A percentile compares a stretch with the other conserved stretches of the same genome.
Conservation (phyloP, 2,888 invertebrate species). For the Horisme vitalbata region DNA sequence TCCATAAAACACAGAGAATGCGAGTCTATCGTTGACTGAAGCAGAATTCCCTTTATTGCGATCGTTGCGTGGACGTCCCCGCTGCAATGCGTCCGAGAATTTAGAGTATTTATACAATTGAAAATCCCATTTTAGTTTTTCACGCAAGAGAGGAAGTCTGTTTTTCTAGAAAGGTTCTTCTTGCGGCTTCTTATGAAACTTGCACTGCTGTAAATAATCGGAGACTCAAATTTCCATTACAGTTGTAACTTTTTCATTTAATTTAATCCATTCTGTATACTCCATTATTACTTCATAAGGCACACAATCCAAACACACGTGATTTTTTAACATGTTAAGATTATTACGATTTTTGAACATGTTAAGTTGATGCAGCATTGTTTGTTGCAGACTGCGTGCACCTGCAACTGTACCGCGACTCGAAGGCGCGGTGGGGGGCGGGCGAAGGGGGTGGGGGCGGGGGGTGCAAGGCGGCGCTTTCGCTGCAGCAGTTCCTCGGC, state of each 20-base stretch:
- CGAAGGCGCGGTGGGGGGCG: slow-evolving; percentile 84
- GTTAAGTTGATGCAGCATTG: background rate
- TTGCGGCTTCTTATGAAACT: no score
- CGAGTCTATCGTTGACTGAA: slow-evolving; percentile 32
- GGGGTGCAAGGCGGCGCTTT: slow-evolving; percentile 90
- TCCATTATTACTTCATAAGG: no score
- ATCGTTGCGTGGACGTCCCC: slow-evolving; percentile 36
- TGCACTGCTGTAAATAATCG: no score
- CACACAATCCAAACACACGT: no score
- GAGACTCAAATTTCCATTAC: no score
- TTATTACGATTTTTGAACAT: no score
- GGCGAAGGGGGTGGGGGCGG: slow-evolving; percentile 36
- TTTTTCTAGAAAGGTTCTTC: background rate
- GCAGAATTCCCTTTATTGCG: slow-evolving; percentile 37
- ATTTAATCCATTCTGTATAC: no score
- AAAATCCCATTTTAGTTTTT: slow-evolving; percentile 18
- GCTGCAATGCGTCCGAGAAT: slow-evolving; percentile 33
- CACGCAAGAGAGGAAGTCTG: background rate
- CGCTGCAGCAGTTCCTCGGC: slow-evolving; percentile 92
- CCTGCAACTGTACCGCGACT: slow-evolving; percentile 93
- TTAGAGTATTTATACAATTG: slow-evolving; percentile 28
- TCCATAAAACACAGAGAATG: slow-evolving; percentile 53
- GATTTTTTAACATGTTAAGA: no score
- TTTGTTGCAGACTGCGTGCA: slow-evolving; percentile 90
- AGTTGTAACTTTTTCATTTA: no score